Evolutionary conservation across 2,797 vertebrate species (phyloP).

Genomic region (Sebastes matsubarae): DNA sequence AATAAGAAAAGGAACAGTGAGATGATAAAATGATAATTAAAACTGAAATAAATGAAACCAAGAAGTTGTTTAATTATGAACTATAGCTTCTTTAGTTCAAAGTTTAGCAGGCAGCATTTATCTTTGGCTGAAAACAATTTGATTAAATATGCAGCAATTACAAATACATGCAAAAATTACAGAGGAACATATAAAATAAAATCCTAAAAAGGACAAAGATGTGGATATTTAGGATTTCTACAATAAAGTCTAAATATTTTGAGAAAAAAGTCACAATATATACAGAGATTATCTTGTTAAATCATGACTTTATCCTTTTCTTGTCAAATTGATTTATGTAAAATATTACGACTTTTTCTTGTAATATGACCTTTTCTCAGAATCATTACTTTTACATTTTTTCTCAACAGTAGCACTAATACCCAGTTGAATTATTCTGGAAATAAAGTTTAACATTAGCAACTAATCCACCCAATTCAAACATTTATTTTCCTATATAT

Average conservation of each 20-base stretch:
- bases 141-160: neutral
- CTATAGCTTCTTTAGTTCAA: neutral
- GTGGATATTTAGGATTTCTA: neutral
- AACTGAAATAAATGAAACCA: neutral
- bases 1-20: neutral
- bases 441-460: no score
- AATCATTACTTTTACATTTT: no score
- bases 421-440: no score
- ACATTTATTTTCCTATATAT: neutral
- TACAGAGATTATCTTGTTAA: neutral
- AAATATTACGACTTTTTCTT: neutral
- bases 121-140: neutral
- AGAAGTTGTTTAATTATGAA: neutral
- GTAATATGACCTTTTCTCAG: no score
- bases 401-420: no score
- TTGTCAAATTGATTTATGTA: neutral
- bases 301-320: neutral
- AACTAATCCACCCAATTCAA: neutral
- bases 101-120: neutral
- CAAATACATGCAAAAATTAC: neutral
- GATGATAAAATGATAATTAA: neutral
- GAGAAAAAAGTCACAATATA: neutral
- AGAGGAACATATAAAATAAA: neutral
- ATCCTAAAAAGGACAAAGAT: neutral
- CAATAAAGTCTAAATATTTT: neutral